Conservation (phyloP, 2,797 vertebrate genomes). For the Ispidina lecontei region DNA sequence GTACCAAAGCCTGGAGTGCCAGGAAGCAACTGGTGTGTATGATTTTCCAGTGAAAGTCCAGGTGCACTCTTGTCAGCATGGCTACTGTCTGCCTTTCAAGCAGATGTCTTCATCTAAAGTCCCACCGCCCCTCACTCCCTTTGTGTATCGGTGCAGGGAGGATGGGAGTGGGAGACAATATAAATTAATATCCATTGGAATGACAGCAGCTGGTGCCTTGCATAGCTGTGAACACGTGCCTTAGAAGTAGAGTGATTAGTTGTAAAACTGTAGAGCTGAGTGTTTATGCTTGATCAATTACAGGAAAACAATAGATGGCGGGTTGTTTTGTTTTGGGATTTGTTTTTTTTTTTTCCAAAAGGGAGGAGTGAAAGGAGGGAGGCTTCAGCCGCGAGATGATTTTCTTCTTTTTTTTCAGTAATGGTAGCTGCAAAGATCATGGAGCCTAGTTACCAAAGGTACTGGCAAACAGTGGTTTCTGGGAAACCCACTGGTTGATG, state of each 20-base stretch:
- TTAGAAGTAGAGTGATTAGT: constrained; percentile 76
- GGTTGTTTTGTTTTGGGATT: neutral
- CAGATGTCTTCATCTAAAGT: constrained; percentile 77
- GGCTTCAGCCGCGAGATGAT: constrained; percentile 2
- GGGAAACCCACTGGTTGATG: neutral
- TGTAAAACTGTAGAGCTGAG: constrained; percentile 60
- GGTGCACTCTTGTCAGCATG: constrained; percentile 64
- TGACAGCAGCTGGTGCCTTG: constrained; percentile 81
- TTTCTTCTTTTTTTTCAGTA: neutral
- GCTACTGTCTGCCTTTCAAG: constrained; percentile 69
- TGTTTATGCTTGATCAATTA: constrained; percentile 76
- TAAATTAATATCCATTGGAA: constrained; percentile 83
- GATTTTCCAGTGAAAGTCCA: constrained; percentile 69
- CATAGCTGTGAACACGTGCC: constrained; percentile 74
- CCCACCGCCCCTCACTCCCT: constrained; percentile 52
- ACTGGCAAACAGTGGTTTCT: neutral
- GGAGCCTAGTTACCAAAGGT: neutral
- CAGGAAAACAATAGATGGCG: constrained; percentile 58
- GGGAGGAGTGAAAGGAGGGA: constrained; percentile 50
- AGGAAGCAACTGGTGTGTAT: constrained; percentile 68
- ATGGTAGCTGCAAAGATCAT: constrained; percentile 13
- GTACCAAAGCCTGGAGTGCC: constrained; percentile 46
- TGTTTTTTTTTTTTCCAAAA: constrained; percentile 29
- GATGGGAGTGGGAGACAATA: constrained; percentile 75
- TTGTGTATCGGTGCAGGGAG: constrained; percentile 37